Percentiles rank a stretch among this genome's conserved stretches.
These are phyloP conservation scores for Epiblema foenella DNA, from an alignment of 2,888 invertebrate species.

Conservation along the genomic window DNA sequence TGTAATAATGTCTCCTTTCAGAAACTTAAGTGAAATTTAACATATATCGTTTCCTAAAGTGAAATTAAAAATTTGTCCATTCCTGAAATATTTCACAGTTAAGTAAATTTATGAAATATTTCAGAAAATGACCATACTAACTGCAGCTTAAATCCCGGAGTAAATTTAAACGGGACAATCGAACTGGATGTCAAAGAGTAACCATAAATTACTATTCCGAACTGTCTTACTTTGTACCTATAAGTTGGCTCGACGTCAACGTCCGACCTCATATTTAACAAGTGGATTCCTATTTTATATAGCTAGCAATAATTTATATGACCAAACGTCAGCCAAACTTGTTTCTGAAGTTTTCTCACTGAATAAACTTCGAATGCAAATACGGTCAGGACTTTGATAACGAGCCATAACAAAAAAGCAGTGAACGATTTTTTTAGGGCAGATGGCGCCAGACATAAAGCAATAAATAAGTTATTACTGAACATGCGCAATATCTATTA, in stretches of 20 bases:
- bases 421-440: neutral
- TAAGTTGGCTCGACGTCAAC: constrained; percentile 48
- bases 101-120: too few relatives aligned
- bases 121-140: too few relatives aligned
- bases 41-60: too few relatives aligned
- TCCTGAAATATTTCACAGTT: too few relatives aligned
- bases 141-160: constrained; percentile 30
- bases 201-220: constrained; percentile 46
- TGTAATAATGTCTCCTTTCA: too few relatives aligned
- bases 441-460: neutral
- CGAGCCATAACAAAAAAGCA: constrained; percentile 1
- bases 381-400: neutral
- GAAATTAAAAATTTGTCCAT: too few relatives aligned
- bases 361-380: neutral
- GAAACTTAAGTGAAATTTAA: too few relatives aligned
- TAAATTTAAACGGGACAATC: constrained; percentile 48
- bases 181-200: constrained; percentile 41
- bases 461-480: constrained; percentile 5
- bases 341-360: constrained; percentile 28
- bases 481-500: neutral
- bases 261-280: constrained; percentile 48
- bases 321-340: constrained; percentile 16
- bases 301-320: constrained; percentile 37
- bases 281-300: constrained; percentile 40
- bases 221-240: constrained; percentile 49